Conservation (phyloP, 1,140 invertebrate species). For the Leptinotarsa undecemlineata region DNA sequence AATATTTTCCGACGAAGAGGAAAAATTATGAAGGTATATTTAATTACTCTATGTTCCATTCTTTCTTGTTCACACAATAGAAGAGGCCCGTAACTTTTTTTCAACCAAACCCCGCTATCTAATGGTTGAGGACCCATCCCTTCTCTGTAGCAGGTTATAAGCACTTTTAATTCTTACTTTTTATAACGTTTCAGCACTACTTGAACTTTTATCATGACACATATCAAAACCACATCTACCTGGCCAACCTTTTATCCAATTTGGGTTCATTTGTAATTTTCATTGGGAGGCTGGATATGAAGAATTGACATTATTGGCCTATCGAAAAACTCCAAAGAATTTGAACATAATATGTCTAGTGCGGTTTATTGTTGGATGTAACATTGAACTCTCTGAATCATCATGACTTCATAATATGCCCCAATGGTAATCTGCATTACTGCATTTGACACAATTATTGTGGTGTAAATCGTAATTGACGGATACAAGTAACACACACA, state of each 20-base stretch:
- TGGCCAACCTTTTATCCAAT: not conserved
- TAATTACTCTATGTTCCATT: too few species aligned
- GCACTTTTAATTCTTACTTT: not conserved
- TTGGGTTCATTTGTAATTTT: not conserved
- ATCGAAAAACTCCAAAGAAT: not conserved
- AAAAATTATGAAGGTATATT: too few species aligned
- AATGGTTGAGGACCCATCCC: not conserved
- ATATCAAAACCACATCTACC: not conserved
- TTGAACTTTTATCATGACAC: conserved; percentile 5
- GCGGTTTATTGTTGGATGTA: not conserved
- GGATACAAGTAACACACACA: too few species aligned
- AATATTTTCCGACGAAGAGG: too few species aligned
- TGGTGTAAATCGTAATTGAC: too few species aligned
- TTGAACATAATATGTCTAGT: not conserved
- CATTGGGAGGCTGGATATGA: not conserved
- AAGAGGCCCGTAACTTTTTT: not conserved
- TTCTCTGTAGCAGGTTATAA: not conserved
- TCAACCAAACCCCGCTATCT: too few species aligned
- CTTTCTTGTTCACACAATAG: too few species aligned
- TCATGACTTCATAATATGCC: too few species aligned
- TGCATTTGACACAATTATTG: too few species aligned
- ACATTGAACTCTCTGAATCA: not conserved
- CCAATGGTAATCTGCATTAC: too few species aligned
- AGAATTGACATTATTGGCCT: conserved; percentile 2
- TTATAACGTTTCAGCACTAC: not conserved